phyloP scores from a whole-genome alignment of 2,888 invertebrate species.

The Altica lythri region DNA sequence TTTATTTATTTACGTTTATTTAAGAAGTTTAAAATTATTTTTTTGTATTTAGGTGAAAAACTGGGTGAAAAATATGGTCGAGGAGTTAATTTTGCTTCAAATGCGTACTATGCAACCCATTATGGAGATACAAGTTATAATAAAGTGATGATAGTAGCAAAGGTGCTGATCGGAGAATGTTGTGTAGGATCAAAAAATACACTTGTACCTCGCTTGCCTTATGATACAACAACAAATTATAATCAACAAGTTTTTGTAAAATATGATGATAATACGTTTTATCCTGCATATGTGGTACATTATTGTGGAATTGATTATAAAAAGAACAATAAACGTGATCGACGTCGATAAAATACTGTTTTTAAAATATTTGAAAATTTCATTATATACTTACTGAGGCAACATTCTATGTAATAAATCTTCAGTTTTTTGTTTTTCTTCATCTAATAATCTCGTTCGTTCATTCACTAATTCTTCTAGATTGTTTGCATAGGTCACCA shows the following conservation, averaged over 20 bases:
- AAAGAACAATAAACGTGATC: too few species aligned
- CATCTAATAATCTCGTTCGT: constrained; percentile 84
- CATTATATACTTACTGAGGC: constrained; percentile 73
- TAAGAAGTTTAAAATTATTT: neutral
- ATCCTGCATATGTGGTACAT: constrained; percentile 16
- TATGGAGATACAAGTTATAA: constrained; percentile 14
- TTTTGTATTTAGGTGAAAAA: neutral
- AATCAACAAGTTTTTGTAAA: constrained; percentile 13
- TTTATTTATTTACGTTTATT: too few species aligned
- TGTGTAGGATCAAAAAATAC: neutral
- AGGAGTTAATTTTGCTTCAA: constrained; percentile 2
- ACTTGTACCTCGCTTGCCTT: neutral
- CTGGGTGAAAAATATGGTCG: neutral
- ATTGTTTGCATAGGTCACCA: constrained; percentile 95
- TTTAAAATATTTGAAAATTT: too few species aligned
- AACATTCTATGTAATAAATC: constrained; percentile 92
- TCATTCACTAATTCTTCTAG: constrained; percentile 93
- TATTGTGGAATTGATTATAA: constrained; percentile 13
- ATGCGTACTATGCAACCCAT: constrained; percentile 9
- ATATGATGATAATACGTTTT: constrained; percentile 22
- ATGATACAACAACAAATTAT: constrained; percentile 10
- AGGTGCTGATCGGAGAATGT: constrained; percentile 10
- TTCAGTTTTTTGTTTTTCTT: constrained; percentile 93
- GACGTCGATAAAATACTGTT: too few species aligned
- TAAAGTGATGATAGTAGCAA: constrained; percentile 18